Evolutionary conservation across 2,113 vertebrate genomes (phyloP).

Genomic region (Fregetta grallaria): DNA sequence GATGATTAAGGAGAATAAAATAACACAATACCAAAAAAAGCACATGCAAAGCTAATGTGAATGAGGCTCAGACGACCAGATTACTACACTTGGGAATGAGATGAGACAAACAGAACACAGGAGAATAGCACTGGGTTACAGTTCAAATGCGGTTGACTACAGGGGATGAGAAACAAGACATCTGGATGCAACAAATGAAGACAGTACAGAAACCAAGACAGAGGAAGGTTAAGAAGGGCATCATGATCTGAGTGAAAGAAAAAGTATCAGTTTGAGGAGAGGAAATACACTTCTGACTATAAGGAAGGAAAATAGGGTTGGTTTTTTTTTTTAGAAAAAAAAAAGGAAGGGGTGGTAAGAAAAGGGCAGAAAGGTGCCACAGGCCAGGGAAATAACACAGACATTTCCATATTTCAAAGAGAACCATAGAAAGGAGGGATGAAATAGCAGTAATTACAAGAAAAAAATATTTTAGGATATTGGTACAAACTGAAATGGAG

Average conservation of each 20-base stretch:
- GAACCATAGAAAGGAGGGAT: not conserved
- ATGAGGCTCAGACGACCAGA: not conserved
- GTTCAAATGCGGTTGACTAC: fast-evolving
- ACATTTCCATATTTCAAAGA: not conserved
- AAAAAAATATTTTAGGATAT: not conserved
- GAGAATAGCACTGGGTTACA: not conserved
- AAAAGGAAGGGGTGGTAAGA: not conserved
- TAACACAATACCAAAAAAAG: not conserved
- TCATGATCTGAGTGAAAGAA: not conserved
- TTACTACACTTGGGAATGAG: not conserved
- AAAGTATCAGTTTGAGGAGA: not conserved
- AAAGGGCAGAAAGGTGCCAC: not conserved
- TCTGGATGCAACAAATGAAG: not conserved
- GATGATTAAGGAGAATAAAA: not conserved
- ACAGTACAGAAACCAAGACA: not conserved
- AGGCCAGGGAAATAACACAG: not conserved
- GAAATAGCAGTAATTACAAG: not conserved
- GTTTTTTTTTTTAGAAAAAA: not conserved
- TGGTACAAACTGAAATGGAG: not conserved
- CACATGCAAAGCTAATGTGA: not conserved
- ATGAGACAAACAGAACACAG: not conserved
- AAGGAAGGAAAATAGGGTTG: not conserved
- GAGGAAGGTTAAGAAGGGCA: not conserved
- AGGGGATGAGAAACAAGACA: not conserved
- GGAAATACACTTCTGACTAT: not conserved